Conservation (phyloP, 1,140 invertebrate species). For the Ganaspis sp. region DNA sequence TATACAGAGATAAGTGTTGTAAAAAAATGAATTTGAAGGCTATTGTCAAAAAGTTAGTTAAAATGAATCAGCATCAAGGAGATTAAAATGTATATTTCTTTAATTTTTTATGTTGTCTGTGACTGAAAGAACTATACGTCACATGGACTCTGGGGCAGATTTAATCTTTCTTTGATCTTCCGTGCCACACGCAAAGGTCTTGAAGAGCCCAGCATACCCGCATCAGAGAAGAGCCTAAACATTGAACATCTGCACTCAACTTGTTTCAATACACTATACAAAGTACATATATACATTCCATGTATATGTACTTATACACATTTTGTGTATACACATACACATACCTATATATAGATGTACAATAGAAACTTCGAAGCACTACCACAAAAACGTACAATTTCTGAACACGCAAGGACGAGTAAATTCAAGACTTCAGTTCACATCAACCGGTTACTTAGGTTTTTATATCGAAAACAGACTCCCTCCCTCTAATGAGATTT, state of each 20-base stretch:
- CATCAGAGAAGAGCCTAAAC: slow-evolving; percentile 29
- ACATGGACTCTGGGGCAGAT: slow-evolving; percentile 8
- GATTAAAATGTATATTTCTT: not conserved
- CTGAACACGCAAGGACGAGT: not conserved
- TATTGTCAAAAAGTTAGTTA: not conserved
- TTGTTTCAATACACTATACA: slow-evolving; percentile 1
- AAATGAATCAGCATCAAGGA: not conserved
- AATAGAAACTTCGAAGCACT: not conserved
- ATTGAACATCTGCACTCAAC: slow-evolving; percentile 19
- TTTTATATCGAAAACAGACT: not conserved
- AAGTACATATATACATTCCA: not conserved
- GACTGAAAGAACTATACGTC: not conserved
- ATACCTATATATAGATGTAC: not conserved
- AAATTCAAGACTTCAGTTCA: not conserved
- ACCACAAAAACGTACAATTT: not conserved
- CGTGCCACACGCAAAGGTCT: slow-evolving; percentile 45
- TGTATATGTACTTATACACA: not conserved
- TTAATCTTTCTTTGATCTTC: slow-evolving; percentile 24
- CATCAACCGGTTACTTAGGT: not conserved
- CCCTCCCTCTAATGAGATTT: slow-evolving; percentile 6
- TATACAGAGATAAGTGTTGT: too few species aligned
- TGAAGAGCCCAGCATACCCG: slow-evolving; percentile 2
- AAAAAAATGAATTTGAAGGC: not conserved
- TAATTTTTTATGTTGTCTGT: not conserved
- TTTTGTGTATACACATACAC: not conserved